phyloP scores from a whole-genome alignment of 1,140 invertebrate species.

The Nomia melanderi region DNA sequence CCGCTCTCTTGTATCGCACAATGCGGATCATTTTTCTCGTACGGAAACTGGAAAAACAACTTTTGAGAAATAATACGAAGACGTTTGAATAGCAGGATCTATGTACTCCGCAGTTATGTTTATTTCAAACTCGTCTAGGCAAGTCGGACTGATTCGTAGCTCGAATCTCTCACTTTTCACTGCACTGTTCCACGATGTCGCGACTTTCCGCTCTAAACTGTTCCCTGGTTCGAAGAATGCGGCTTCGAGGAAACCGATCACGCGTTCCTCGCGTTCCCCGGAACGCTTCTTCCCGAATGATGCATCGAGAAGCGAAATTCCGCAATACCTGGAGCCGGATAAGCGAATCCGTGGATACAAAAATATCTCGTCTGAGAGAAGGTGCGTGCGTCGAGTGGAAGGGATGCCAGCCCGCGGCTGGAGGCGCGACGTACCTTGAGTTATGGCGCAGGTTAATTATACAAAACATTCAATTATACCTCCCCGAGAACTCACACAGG shows the following conservation, averaged over 20 bases:
- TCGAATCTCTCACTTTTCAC: too few relatives aligned
- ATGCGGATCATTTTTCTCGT: neutral
- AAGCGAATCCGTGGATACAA: conserved; percentile 72
- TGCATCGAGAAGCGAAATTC: conserved; percentile 31
- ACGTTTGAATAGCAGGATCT: too few relatives aligned
- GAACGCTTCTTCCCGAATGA: conserved; percentile 43
- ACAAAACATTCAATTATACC: conserved; percentile 82
- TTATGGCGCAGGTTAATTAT: conserved; percentile 82
- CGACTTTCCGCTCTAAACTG: too few relatives aligned
- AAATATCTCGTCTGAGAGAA: conserved; percentile 63
- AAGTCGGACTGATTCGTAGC: too few relatives aligned
- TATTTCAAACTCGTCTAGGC: too few relatives aligned
- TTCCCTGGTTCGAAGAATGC: too few relatives aligned
- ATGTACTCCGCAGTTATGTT: too few relatives aligned
- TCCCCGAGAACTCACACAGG: conserved; percentile 64
- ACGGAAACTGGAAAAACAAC: neutral
- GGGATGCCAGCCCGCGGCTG: conserved; percentile 75
- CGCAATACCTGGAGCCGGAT: conserved; percentile 35
- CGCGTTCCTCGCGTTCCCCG: conserved; percentile 8
- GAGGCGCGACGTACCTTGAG: conserved; percentile 80
- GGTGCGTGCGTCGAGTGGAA: conserved; percentile 53
- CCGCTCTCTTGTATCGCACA: neutral
- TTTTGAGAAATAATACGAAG: too few relatives aligned
- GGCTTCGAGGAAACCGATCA: too few relatives aligned
- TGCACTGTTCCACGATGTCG: too few relatives aligned